Evolutionary conservation across 2,888 invertebrate species (phyloP).

Genomic region (Xylota segnis): DNA sequence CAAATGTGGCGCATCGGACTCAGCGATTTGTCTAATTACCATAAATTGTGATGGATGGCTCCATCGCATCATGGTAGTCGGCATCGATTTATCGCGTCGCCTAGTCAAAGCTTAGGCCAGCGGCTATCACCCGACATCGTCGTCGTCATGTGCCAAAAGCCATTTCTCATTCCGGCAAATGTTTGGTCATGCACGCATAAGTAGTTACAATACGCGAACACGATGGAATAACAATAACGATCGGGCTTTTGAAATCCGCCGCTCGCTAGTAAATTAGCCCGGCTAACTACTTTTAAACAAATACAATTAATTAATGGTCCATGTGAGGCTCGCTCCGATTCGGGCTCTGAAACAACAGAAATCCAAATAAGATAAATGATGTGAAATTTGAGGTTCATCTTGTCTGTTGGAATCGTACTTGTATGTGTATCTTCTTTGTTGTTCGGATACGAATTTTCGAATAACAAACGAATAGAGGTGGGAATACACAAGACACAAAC

Average conservation of each 20-base stretch:
- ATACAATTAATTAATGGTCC: slow-evolving; percentile 79
- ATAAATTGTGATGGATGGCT: slow-evolving; percentile 66
- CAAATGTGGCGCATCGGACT: slow-evolving; percentile 54
- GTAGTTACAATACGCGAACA: neutral
- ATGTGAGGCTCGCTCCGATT: slow-evolving; percentile 46
- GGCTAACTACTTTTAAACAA: slow-evolving; percentile 78
- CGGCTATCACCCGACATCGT: slow-evolving; percentile 5
- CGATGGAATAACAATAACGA: slow-evolving; percentile 47
- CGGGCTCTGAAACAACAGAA: slow-evolving; percentile 54
- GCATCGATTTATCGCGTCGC: slow-evolving; percentile 55
- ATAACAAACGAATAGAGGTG: slow-evolving; percentile 45
- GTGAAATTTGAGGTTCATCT: slow-evolving; percentile 75
- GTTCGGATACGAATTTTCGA: slow-evolving; percentile 21
- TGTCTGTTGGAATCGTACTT: too few species aligned
- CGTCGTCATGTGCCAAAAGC: slow-evolving; percentile 18
- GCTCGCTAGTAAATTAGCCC: slow-evolving; percentile 69
- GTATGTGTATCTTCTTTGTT: slow-evolving; percentile 27
- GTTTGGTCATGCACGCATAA: slow-evolving; percentile 44
- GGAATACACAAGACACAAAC: slow-evolving; percentile 28
- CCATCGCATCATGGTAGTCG: slow-evolving; percentile 50
- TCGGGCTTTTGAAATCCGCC: slow-evolving; percentile 61
- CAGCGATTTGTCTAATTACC: slow-evolving; percentile 67
- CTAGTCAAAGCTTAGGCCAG: slow-evolving; percentile 47
- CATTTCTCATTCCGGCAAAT: slow-evolving; percentile 56
- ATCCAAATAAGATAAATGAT: slow-evolving; percentile 77